Evolutionary conservation across 2,888 invertebrate species (phyloP).

Genomic region (Ariolimax columbianus): DNA sequence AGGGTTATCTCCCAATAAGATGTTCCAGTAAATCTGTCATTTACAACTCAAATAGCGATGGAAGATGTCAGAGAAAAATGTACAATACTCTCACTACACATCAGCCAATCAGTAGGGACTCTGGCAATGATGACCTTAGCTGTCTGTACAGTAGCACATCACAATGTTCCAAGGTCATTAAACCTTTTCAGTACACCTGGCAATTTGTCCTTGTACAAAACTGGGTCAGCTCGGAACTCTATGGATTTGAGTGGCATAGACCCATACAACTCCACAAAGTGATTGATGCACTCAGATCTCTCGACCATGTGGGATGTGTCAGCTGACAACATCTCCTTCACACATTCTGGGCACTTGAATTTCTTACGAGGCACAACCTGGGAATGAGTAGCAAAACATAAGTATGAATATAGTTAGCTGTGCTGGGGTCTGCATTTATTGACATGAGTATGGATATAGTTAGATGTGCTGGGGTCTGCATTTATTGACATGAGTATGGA

Average conservation of each 20-base stretch:
- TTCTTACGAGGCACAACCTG: conserved; percentile 94
- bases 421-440: no score
- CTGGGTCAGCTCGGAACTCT: conserved; percentile 96
- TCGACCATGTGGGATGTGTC: conserved; percentile 93
- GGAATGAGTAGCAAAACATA: background rate
- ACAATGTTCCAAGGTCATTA: conserved; percentile 92
- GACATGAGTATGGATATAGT: no score
- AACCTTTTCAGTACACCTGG: conserved; percentile 88
- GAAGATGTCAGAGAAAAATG: no score
- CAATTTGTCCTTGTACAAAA: conserved; percentile 86
- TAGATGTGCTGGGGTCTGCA: no score
- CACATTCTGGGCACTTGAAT: conserved; percentile 97
- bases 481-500: no score
- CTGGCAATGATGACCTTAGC: background rate
- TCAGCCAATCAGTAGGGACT: background rate
- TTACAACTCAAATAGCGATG: no score
- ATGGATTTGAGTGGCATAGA: conserved; percentile 91
- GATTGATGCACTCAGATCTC: conserved; percentile 92
- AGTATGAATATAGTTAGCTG: background rate
- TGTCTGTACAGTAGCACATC: conserved; percentile 37
- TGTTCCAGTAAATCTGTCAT: no score
- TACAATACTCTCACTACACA: no score
- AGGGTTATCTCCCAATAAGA: no score
- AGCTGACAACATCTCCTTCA: conserved; percentile 94
- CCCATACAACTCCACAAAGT: conserved; percentile 88